Conservation (phyloP, 2,113 vertebrate genomes). For the Ptilorrhoa leucosticta region DNA sequence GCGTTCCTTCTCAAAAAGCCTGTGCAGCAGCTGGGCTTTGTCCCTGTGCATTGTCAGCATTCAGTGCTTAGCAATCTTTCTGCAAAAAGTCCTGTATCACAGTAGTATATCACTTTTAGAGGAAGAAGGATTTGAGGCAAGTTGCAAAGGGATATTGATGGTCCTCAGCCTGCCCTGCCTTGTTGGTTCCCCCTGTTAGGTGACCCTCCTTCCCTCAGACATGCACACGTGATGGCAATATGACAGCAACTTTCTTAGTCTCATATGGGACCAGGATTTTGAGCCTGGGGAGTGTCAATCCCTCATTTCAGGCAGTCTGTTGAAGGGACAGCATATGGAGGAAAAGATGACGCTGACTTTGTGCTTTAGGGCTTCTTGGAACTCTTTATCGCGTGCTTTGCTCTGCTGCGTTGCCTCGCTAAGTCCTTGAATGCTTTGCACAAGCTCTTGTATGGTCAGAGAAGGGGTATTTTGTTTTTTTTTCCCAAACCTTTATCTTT, state of each 20-base stretch:
- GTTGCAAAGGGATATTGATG: too few species aligned
- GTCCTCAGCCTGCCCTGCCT: neutral
- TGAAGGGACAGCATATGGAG: neutral
- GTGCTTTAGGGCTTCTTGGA: neutral
- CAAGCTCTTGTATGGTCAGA: neutral
- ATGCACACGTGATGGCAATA: rapidly evolving
- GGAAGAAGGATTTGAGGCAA: neutral
- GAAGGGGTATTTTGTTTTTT: neutral
- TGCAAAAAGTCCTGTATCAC: neutral
- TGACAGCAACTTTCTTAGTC: neutral
- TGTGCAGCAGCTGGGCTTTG: slow-evolving; percentile 6
- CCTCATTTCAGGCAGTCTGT: neutral
- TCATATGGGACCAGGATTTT: neutral
- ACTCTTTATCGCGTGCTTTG: neutral
- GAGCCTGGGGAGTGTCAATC: neutral
- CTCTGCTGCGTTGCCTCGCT: neutral
- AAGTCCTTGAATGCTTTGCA: neutral
- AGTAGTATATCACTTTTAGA: neutral
- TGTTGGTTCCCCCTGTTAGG: rapidly evolving
- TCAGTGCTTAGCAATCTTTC: neutral
- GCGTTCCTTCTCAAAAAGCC: neutral
- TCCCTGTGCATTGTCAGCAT: neutral
- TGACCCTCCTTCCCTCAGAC: neutral
- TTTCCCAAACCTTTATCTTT: neutral
- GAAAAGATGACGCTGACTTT: neutral